Evolutionary conservation across 2,888 invertebrate genomes (phyloP), one percentile per base, ranked within the genome.

Genomic region (Eurois occulta): DNA sequence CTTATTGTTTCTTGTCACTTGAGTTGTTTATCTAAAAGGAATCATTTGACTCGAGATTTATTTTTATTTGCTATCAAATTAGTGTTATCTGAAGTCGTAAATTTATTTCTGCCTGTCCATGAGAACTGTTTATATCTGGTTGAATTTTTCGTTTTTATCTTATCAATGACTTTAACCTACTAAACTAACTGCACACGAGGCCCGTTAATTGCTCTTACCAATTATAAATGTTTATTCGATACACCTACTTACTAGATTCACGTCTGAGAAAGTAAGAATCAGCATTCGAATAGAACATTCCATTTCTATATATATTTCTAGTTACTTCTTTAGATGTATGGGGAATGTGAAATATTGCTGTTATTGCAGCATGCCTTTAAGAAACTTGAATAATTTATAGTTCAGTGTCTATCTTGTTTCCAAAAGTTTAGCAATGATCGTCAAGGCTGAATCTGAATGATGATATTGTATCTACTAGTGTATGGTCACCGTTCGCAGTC

Each of bases 351-450:
- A 80, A 70, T 72, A 73, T 64, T 75, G 72, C 74, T 64, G 62
- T 60, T 55, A 78, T 75, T 75, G 75, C 85, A 48, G 72, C 65
- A 84, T 62, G 11, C 28, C 24, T 70, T 75, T 84, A 84, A 52
- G 74, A 78, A 85, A 78, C 69, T 70, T 74, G 74, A 75, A 78
- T 81, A 72, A 78, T 70, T 85, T 84, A 72, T 73, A 71, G 78
- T 58, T 66, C 48, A 72, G 62, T 28, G 52, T 65, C 41, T 65
- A 18, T 65, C n/a, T 68, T 58, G 60, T 55, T 60, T 60, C 38
- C 69, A 85, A 75, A 35, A 75, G 72, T 80, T 83, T 83, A 68
- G 78, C 74, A 80, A 78, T 58, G 55, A 35, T 75, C 55, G 48
- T 35, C 80, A 80, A 83, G 76, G 80, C 55, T 78, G 58, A 43